A percentile compares a stretch with the other conserved stretches of the same genome.
Evolutionary conservation across 1,140 invertebrate species (phyloP).

Genomic region (Lordiphosa stackelbergi): DNA sequence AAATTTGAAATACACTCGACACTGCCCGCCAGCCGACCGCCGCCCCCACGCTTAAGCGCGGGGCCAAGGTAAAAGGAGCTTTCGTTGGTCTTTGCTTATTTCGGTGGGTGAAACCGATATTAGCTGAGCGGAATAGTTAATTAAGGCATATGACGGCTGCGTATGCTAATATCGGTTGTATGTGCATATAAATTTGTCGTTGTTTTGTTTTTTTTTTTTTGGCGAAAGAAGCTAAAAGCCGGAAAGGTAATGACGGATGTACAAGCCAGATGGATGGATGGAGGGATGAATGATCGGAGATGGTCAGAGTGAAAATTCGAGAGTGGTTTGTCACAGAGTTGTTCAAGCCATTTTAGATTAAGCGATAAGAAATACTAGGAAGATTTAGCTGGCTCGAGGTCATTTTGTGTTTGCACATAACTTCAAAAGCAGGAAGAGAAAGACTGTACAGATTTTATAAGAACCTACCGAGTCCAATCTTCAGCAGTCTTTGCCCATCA

Average conservation of each 20-base stretch:
- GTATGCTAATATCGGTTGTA: constrained; percentile 58
- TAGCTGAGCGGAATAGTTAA: constrained; percentile 72
- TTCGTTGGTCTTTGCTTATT: constrained; percentile 36
- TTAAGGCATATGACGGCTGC: constrained; percentile 51
- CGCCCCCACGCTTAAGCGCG: neutral
- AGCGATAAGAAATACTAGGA: too few species aligned
- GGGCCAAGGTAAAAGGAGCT: constrained; percentile 46
- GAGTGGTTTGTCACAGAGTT: too few species aligned
- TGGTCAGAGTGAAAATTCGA: too few species aligned
- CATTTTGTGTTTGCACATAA: too few species aligned
- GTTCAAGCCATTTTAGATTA: too few species aligned
- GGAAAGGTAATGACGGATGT: constrained; percentile 52
- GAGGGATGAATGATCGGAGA: too few species aligned
- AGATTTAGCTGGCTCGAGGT: too few species aligned
- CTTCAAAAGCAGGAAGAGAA: too few species aligned
- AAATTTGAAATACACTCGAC: constrained; percentile 55
- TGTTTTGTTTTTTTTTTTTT: constrained; percentile 1
- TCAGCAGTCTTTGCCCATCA: too few species aligned
- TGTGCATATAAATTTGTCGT: constrained; percentile 39
- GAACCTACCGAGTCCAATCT: too few species aligned
- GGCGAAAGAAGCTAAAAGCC: constrained; percentile 41
- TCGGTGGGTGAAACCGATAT: constrained; percentile 74
- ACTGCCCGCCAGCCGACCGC: neutral
- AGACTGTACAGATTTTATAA: too few species aligned
- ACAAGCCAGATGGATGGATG: too few species aligned